Evolutionary conservation across 2,797 vertebrate species (phyloP).

Genomic region (Spondyliosoma cantharus): DNA sequence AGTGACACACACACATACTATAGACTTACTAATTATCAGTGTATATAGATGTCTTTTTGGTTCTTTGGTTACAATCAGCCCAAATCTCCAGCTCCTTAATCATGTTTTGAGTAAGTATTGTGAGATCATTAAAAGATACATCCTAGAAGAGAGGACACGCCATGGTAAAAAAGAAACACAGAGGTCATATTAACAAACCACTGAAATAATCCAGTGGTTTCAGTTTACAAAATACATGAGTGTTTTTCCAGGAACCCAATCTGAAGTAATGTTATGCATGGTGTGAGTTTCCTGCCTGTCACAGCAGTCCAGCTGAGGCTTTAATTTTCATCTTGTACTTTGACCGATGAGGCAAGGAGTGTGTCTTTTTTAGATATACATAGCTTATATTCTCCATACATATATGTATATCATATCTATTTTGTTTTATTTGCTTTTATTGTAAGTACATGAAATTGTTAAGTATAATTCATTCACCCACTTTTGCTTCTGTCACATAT

Average conservation of each 20-base stretch:
- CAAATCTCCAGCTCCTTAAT: neutral
- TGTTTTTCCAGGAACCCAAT: slow-evolving; percentile 62
- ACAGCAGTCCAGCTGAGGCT: slow-evolving; percentile 40
- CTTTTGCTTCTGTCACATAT: neutral
- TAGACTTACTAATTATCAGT: neutral
- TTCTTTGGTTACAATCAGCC: neutral
- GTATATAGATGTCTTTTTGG: neutral
- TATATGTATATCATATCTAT: too few relatives aligned
- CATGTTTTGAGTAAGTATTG: neutral
- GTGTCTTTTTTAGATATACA: neutral
- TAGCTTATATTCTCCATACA: too few relatives aligned
- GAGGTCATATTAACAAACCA: slow-evolving; percentile 16
- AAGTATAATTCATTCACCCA: too few relatives aligned
- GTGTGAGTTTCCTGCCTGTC: slow-evolving; percentile 50
- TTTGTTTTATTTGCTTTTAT: too few relatives aligned
- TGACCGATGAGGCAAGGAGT: slow-evolving; percentile 1
- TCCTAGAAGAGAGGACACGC: neutral
- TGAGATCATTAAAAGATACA: neutral
- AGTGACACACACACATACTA: neutral
- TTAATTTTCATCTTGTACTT: slow-evolving; percentile 15
- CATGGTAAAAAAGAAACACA: neutral
- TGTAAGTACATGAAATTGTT: neutral
- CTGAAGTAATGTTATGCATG: slow-evolving; percentile 22
- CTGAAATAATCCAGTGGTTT: slow-evolving; percentile 55
- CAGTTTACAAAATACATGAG: slow-evolving; percentile 51